Evolutionary conservation across 2,888 invertebrate species (phyloP).

Genomic region (Coleophora deauratella): DNA sequence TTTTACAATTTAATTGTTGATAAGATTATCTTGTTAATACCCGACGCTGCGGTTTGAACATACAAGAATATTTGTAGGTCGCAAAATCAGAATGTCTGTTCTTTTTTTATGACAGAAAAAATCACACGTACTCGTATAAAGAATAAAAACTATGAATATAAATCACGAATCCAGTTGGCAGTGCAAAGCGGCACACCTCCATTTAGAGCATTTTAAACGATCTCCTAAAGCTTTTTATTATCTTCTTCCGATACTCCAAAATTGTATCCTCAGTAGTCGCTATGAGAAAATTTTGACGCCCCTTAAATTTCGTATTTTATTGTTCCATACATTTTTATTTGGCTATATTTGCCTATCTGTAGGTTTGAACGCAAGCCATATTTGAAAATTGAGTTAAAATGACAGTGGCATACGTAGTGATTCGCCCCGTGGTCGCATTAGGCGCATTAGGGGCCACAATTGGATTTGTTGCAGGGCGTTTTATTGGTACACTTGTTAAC

Average conservation of each 20-base stretch:
- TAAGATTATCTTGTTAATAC: too few relatives aligned
- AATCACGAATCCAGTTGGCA: too few relatives aligned
- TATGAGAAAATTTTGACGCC: conserved; percentile 53
- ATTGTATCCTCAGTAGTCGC: conserved; percentile 43
- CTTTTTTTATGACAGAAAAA: too few relatives aligned
- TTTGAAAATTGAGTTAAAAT: conserved; percentile 73
- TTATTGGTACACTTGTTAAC: conserved; percentile 72
- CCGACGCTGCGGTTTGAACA: too few relatives aligned
- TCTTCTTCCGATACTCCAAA: conserved; percentile 49
- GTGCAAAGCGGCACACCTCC: too few relatives aligned
- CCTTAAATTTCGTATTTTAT: conserved; percentile 61
- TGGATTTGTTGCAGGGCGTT: conserved; percentile 66
- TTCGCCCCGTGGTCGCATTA: conserved; percentile 71
- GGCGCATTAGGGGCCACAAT: conserved; percentile 68
- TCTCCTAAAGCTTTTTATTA: too few relatives aligned
- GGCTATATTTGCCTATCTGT: conserved; percentile 31
- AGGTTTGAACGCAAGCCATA: conserved; percentile 30
- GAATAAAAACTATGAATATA: too few relatives aligned
- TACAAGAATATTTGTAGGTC: too few relatives aligned
- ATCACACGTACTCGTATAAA: too few relatives aligned
- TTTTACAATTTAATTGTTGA: conserved; percentile 62
- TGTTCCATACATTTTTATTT: conserved; percentile 62
- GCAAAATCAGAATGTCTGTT: too few relatives aligned
- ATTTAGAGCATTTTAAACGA: too few relatives aligned
- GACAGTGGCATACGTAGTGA: conserved; percentile 71